Evolutionary conservation across 2,113 vertebrate species (phyloP), one percentile per base, ranked within the genome.

Genomic region (Salvator merianae): DNA sequence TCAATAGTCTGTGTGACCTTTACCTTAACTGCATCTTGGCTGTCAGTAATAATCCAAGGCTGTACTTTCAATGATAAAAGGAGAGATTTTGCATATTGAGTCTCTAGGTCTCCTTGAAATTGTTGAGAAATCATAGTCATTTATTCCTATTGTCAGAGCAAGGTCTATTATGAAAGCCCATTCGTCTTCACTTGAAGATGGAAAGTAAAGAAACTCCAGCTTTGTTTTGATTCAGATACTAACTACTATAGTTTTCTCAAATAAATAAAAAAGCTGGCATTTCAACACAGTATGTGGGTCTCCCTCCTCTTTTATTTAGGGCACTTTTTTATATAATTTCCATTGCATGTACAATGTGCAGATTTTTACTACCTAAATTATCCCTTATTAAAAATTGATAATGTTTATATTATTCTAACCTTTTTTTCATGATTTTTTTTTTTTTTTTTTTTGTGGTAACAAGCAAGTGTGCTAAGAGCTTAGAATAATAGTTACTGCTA

Each of bases 21-120:
- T 96, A 95, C 92, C 94, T 96, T 96, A 95, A 96, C 95, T 92
- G 94, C 94, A 94, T 95, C 94, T 92, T 62, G 71, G 83, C 93
- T 96, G 96, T 95, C 96, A 96, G 95, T 96, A 95, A 96, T 96
- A 94, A 96, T 96, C 94, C 95, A 97, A 96, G 95, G 95, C 92
- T 94, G 89, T 89, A 89, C 93, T 96, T 95, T 66, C 95, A 94
- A 92, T 95, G 96, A 97, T 94, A 96, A 94, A 96, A 96, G 94
- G 94, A 93, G 88, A 91, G 94, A 90, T 92, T 97, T 97, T 96
- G 96, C 96, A 97, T 97, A 95, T 93, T 95, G 95, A 95, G 91
- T 95, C 93, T 94, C 93, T 79, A 82, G 91, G 91, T 96, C 96
- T 96, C 96, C 96, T 97, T 97, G 96, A 95, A 95, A 95, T 91